Percentiles rank a stretch among this genome's conserved stretches.
These are phyloP conservation scores for Meiosimyza decipiens DNA, from an alignment of 2,888 invertebrate genomes.

Conservation along the genomic window DNA sequence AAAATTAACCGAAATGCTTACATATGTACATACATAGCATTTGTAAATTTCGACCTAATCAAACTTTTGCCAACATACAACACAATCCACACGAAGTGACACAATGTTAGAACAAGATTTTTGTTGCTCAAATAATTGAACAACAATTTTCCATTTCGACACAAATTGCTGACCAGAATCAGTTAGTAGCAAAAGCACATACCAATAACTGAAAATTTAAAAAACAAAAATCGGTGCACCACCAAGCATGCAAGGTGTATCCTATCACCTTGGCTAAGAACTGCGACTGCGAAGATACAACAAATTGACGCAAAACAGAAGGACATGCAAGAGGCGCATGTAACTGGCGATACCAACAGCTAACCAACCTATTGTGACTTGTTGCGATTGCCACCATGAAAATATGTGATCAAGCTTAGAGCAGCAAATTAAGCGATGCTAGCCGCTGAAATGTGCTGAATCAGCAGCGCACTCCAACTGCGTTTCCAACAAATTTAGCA, in stretches of 20 bases:
- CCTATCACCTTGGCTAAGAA: not conserved
- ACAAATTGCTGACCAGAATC: slow-evolving; percentile 42
- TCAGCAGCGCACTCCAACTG: slow-evolving; percentile 36
- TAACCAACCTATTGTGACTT: slow-evolving; percentile 15
- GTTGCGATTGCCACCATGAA: slow-evolving; percentile 19
- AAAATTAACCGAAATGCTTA: no score
- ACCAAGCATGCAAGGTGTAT: no score
- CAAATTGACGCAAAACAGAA: slow-evolving; percentile 31
- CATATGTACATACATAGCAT: no score
- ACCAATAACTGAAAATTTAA: no score
- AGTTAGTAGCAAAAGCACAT: slow-evolving; percentile 29
- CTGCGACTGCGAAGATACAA: slow-evolving; percentile 1
- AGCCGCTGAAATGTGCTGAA: slow-evolving; percentile 39
- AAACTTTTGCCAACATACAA: no score
- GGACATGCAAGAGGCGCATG: slow-evolving; percentile 21
- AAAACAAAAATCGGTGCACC: no score
- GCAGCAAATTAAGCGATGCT: not conserved
- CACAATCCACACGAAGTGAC: slow-evolving; percentile 23
- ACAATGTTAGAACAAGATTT: slow-evolving; percentile 51
- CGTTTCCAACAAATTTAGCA: slow-evolving; percentile 9
- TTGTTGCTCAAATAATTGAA: slow-evolving; percentile 64
- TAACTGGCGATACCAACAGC: slow-evolving; percentile 10
- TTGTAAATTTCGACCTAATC: no score
- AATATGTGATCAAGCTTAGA: slow-evolving; percentile 16
- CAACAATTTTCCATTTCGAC: slow-evolving; percentile 60